Evolutionary conservation across 2,888 invertebrate genomes (phyloP).

Genomic region (Rhabditoides inermis): DNA sequence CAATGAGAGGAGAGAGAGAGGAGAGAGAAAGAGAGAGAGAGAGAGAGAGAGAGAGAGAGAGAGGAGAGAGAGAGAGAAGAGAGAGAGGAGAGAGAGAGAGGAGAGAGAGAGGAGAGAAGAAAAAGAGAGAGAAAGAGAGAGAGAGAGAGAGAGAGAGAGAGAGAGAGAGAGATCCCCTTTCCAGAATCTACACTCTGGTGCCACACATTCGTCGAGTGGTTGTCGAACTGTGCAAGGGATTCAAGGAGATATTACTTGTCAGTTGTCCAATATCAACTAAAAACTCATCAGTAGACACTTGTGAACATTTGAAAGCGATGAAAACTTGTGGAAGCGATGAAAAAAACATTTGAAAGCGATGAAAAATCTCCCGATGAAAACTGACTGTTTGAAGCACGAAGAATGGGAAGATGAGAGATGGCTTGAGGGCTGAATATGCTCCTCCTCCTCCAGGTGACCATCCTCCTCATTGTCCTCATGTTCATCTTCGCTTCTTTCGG

Average conservation of each 20-base stretch:
- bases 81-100: no score
- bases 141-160: no score
- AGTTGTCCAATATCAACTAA: not conserved
- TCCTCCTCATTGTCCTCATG: constrained; percentile 87
- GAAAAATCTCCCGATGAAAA: not conserved
- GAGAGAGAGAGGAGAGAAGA: no score
- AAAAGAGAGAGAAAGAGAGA: no score
- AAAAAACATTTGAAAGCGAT: not conserved
- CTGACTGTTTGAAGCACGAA: not conserved
- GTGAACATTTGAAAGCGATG: no score
- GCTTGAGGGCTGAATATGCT: not conserved
- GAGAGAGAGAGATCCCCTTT: no score
- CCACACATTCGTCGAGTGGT: constrained; percentile 99
- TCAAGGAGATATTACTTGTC: constrained; percentile 93
- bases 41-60: no score
- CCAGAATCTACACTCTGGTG: constrained; percentile 77
- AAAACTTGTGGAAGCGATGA: not conserved
- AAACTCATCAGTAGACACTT: no score
- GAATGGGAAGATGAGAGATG: no score
- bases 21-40: no score
- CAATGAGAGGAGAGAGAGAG: no score
- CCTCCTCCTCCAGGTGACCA: constrained; percentile 77
- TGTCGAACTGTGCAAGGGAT: constrained; percentile 91
- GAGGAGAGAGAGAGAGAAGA: no score
- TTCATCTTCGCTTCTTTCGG: constrained; percentile 99